Evolutionary conservation across 2,113 vertebrate genomes (phyloP).

Genomic region (Heptranchias perlo): DNA sequence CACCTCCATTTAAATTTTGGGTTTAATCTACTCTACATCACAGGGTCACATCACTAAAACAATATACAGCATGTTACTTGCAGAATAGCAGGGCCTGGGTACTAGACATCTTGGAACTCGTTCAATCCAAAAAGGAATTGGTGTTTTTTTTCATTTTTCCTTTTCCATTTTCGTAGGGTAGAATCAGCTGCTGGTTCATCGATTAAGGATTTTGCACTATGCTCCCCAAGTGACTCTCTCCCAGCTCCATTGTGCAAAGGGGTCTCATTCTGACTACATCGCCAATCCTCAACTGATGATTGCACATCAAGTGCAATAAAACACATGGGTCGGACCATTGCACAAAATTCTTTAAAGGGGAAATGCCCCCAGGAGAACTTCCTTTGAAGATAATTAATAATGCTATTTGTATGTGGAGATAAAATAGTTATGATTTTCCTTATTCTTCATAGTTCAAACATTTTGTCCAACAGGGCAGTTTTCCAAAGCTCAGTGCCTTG

Average conservation of each 20-base stretch:
- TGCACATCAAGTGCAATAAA: not conserved
- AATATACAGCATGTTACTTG: not conserved
- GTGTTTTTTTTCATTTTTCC: not conserved
- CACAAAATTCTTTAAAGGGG: not conserved
- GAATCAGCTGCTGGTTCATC: not conserved
- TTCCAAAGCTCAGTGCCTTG: not conserved
- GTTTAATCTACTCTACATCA: no score
- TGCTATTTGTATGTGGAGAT: not conserved
- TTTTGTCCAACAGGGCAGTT: not conserved
- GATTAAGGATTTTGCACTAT: not conserved
- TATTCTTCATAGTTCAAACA: not conserved
- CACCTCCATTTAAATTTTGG: no score
- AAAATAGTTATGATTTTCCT: not conserved
- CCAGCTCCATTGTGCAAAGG: not conserved
- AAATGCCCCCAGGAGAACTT: not conserved
- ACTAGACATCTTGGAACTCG: not conserved
- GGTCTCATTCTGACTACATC: not conserved
- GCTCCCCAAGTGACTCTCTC: not conserved
- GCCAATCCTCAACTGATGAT: not conserved
- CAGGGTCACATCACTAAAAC: not conserved
- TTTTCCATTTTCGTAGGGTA: not conserved
- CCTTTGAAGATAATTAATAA: not conserved
- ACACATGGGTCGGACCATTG: no score
- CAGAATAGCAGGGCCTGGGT: not conserved
- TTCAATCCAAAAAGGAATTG: not conserved